Evolutionary conservation across 2,797 vertebrate species (phyloP).

Genomic region (Sebastes matsubarae): DNA sequence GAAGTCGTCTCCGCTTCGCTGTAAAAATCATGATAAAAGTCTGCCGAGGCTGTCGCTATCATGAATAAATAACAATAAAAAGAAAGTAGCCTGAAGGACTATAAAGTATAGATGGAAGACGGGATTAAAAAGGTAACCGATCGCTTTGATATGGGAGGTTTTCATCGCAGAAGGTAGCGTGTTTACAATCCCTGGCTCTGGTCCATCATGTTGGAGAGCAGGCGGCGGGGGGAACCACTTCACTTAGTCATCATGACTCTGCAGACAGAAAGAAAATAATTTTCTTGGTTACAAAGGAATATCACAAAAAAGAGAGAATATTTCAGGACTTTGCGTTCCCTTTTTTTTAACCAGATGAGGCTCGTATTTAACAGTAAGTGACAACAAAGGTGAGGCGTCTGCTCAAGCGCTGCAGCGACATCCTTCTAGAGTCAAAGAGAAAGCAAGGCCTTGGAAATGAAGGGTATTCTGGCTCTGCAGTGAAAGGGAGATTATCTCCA

Average conservation of each 20-base stretch:
- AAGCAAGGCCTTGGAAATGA: constrained; percentile 37
- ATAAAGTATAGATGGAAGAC: background rate
- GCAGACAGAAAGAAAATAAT: constrained; percentile 1
- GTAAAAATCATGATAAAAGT: constrained; percentile 33
- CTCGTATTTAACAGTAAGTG: background rate
- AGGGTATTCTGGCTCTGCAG: constrained; percentile 34
- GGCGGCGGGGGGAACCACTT: constrained; percentile 2
- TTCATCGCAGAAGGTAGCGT: background rate
- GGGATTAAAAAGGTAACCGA: background rate
- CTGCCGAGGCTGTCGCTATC: constrained; percentile 6
- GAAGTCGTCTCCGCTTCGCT: background rate
- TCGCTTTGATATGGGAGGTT: constrained; percentile 7
- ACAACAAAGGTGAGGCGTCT: constrained; percentile 29
- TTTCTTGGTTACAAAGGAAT: constrained; percentile 3
- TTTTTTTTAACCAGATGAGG: background rate
- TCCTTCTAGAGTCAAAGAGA: constrained; percentile 34
- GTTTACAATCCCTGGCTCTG: constrained; percentile 13
- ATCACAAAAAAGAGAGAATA: background rate
- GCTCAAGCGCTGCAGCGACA: constrained; percentile 1
- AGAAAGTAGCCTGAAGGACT: constrained; percentile 5
- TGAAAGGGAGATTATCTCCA: constrained; percentile 60
- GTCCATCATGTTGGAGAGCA: constrained; percentile 2
- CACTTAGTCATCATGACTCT: constrained; percentile 30
- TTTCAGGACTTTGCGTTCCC: background rate
- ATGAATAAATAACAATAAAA: constrained; percentile 23